phyloP scores from a whole-genome alignment of 2,797 vertebrate species.

The Poeciliopsis paucimaculata region DNA sequence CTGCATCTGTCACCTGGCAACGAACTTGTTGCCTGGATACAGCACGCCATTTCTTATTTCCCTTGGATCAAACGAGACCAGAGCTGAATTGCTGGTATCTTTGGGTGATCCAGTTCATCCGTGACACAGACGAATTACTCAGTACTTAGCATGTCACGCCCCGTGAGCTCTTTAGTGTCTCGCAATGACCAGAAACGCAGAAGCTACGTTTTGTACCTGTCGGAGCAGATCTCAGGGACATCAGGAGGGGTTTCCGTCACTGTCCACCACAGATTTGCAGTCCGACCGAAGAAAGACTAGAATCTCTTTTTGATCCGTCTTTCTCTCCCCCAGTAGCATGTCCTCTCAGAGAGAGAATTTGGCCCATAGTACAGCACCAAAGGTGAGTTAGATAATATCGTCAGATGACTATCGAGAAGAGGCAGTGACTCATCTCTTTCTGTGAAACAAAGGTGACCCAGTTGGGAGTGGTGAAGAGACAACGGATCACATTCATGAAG shows the following conservation, averaged over 20 bases:
- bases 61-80: conserved; percentile 61
- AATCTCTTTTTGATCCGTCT: background rate
- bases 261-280: background rate
- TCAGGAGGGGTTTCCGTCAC: background rate
- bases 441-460: conserved; percentile 41
- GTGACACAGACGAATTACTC: background rate
- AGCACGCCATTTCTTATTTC: conserved; percentile 70
- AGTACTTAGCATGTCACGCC: background rate
- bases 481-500: conserved; percentile 9
- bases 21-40: conserved; percentile 83
- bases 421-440: conserved; percentile 48
- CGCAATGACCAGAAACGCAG: background rate
- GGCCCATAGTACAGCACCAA: background rate
- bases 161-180: background rate
- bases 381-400: conserved; percentile 2
- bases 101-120: conserved; percentile 13
- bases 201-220: background rate
- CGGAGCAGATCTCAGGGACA: background rate
- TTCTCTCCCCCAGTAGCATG: background rate
- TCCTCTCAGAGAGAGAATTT: background rate
- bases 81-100: conserved; percentile 59
- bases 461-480: conserved; percentile 25
- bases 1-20: conserved; percentile 83
- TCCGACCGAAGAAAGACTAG: background rate
- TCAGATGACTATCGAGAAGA: conserved; percentile 19